Conservation (phyloP, 2,113 vertebrate genomes). For the Caracal caracal region DNA sequence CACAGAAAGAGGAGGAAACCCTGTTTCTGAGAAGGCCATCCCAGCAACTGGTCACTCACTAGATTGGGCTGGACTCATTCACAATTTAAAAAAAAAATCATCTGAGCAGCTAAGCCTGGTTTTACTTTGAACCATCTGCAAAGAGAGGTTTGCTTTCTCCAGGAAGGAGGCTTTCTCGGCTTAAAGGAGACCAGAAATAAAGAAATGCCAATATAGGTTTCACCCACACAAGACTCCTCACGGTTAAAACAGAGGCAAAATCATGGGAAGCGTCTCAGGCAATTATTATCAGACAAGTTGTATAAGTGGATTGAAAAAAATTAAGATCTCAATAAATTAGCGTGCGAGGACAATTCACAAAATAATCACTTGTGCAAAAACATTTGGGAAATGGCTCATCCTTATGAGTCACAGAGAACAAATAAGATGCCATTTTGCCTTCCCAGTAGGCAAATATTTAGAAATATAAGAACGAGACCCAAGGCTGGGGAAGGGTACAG, state of each 20-base stretch:
- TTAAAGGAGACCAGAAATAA: not conserved
- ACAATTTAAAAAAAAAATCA: not conserved
- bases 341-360: not conserved
- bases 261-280: not conserved
- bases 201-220: not conserved
- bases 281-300: not conserved
- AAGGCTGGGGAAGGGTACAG: not conserved
- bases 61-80: not conserved
- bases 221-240: not conserved
- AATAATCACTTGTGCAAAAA: not conserved
- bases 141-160: not conserved
- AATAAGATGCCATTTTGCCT: not conserved
- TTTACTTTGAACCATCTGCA: not conserved
- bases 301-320: not conserved
- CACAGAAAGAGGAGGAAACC: slow-evolving; percentile 22
- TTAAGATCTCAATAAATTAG: not conserved
- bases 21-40: not conserved
- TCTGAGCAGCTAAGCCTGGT: not conserved
- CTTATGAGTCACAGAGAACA: not conserved
- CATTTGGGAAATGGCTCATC: not conserved
- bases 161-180: not conserved
- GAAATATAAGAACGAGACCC: not conserved
- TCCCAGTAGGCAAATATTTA: not conserved
- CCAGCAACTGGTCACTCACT: too few species aligned
- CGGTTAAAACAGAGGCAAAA: not conserved